Evolutionary conservation across 1,140 invertebrate genomes (phyloP), one percentile per base, ranked within the genome.

Genomic region (Thaumetopoea pityocampa): DNA sequence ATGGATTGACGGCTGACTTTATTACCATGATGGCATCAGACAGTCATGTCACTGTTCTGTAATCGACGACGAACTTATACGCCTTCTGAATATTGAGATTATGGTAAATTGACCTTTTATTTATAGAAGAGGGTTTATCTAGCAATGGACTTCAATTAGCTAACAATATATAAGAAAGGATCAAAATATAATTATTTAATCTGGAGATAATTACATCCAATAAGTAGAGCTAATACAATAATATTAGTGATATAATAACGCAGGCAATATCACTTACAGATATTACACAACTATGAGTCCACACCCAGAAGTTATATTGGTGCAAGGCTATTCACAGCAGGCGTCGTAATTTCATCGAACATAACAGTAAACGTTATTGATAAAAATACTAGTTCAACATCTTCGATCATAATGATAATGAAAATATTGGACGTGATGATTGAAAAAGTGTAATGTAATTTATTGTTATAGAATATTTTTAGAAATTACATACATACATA

Each of bases 261-360:
- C 3, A 23, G 16, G 28, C 24, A 41, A 41, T 41, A 41, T 41
- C 37, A 41, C 27, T 41, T 32, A 41, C 28, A 41, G 37, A 41
- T 22, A 41, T 41, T 41, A 41, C 37, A 22, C 18, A 9, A 12
- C 19, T 30, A 12, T 32, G 30, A 40, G 44, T 40, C 40, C 36
- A 47, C 44, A 47, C 44, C 35, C 36, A 24, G 30, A 23, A 47
- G 36, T 12, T 17, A 23, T 47, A 47, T 56, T 44, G 35, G 24
- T 44, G 29, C 15, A 35, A 44, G 30, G 32, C 30, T 69, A 67
- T 60, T 60, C 56, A 59, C 62, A 56, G 47, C 33, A 30, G 45
- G 55, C 47, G 54, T 60, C 62, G 59, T 70, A 70, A 67, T 68
- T 74, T 68, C 58, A 59, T 64, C 68, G 62, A 71, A 58, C 54